A percentile compares a stretch with the other conserved stretches of the same genome.
Evolutionary conservation across 2,113 vertebrate genomes (phyloP).

Genomic region (Tachysurus vachellii): DNA sequence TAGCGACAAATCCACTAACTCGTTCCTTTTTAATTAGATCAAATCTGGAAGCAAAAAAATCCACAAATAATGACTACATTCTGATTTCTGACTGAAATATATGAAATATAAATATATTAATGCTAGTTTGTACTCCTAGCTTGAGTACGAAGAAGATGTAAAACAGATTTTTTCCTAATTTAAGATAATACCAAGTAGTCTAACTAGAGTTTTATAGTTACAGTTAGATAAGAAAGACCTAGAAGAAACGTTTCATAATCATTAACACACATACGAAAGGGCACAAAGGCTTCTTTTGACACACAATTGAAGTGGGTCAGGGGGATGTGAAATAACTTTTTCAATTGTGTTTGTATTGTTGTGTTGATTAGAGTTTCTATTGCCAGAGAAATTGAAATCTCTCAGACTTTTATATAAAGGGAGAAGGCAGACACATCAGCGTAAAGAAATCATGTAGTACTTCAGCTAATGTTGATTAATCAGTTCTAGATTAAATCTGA

Average conservation of each 20-base stretch:
- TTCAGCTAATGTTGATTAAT: neutral
- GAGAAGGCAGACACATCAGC: neutral
- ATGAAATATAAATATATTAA: neutral
- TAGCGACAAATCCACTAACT: neutral
- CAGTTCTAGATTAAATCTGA: neutral
- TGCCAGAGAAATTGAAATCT: neutral
- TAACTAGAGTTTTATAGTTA: neutral
- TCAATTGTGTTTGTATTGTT: neutral
- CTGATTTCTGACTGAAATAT: neutral
- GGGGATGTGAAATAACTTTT: neutral
- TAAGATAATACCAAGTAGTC: neutral
- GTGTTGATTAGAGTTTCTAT: neutral
- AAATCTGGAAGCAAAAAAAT: neutral
- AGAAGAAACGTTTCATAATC: neutral
- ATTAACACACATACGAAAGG: neutral
- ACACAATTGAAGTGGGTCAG: constrained; percentile 9
- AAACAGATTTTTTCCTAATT: neutral
- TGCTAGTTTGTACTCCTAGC: neutral
- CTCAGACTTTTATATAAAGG: neutral
- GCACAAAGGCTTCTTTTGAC: neutral
- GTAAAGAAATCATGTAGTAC: neutral
- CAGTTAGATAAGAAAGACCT: neutral
- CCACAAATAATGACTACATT: neutral
- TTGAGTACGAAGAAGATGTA: neutral
- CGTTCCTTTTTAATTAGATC: neutral